phyloP scores from a whole-genome alignment of 2,888 invertebrate genomes.

The Heterodera filipjevi region DNA sequence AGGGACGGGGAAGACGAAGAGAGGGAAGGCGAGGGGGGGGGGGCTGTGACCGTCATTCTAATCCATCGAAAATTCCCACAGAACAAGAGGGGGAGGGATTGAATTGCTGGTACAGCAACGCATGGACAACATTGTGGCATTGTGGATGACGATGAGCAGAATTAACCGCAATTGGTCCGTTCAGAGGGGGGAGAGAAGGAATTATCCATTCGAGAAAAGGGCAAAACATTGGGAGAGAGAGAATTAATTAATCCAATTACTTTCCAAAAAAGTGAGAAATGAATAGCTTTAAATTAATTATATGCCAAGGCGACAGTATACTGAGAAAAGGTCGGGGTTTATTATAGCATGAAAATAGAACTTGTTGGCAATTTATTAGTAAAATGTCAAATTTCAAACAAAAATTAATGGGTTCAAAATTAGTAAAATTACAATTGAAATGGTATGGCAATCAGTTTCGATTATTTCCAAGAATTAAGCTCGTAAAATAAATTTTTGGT shows the following conservation, averaged over 20 bases:
- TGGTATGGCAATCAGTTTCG: no score
- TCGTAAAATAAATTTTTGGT: no score
- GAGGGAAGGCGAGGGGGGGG: background rate
- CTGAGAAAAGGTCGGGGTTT: background rate
- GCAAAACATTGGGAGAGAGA: background rate
- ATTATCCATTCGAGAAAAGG: background rate
- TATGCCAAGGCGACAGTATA: background rate
- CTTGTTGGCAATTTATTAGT: no score
- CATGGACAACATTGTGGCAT: background rate
- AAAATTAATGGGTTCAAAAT: no score
- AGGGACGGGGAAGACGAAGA: no score
- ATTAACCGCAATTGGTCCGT: conserved; percentile 9
- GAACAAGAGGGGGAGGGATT: background rate
- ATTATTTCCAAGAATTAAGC: no score
- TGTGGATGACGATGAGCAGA: background rate
- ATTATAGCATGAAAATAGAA: no score
- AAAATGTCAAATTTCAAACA: no score
- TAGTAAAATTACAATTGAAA: no score
- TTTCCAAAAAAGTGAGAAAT: background rate
- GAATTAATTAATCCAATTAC: conserved; percentile 1
- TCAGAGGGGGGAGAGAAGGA: background rate
- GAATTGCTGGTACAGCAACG: background rate
- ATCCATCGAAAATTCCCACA: conserved; percentile 1
- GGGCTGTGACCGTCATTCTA: background rate
- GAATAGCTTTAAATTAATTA: background rate